A percentile compares a stretch with the other conserved stretches of the same genome.
These are phyloP conservation scores for Microcebus lehilahytsara DNA, from an alignment of 2,113 vertebrate genomes.

Conservation along the genomic window DNA sequence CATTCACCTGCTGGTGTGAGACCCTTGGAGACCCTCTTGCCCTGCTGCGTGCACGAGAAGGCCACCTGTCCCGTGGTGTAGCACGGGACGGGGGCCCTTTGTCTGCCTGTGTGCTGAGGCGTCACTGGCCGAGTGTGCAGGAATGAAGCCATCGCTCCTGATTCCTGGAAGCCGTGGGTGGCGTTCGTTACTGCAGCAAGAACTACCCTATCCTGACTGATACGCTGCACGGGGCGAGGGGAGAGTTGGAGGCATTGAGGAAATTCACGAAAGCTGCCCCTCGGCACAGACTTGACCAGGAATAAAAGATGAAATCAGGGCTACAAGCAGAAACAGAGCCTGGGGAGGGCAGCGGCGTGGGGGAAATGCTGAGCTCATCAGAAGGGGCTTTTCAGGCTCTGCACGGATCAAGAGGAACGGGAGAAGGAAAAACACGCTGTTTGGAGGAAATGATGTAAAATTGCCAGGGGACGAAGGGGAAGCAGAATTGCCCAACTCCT, in stretches of 20 bases:
- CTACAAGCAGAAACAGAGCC: not conserved
- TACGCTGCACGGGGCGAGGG: not conserved
- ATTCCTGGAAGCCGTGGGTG: not conserved
- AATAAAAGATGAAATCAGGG: not conserved
- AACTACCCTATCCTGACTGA: not conserved
- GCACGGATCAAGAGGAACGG: not conserved
- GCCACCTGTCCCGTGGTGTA: accelerated
- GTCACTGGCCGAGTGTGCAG: not conserved
- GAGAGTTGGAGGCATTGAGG: not conserved
- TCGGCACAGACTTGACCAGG: not conserved
- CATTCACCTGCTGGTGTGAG: not conserved
- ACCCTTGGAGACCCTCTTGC: not conserved
- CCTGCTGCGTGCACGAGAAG: not conserved
- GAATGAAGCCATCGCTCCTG: not conserved
- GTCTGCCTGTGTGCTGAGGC: not conserved
- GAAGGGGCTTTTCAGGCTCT: not conserved
- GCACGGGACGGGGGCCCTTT: not conserved
- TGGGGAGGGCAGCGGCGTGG: not conserved
- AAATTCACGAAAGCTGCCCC: too few relatives aligned
- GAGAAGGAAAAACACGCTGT: not conserved
- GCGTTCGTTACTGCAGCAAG: not conserved
- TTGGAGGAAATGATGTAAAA: not conserved
- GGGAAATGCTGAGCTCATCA: not conserved
- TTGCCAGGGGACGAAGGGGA: not conserved
- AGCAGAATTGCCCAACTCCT: not conserved